Evolutionary conservation across 1,140 invertebrate genomes (phyloP), one percentile per base, ranked within the genome.

Genomic region (Physella acuta): DNA sequence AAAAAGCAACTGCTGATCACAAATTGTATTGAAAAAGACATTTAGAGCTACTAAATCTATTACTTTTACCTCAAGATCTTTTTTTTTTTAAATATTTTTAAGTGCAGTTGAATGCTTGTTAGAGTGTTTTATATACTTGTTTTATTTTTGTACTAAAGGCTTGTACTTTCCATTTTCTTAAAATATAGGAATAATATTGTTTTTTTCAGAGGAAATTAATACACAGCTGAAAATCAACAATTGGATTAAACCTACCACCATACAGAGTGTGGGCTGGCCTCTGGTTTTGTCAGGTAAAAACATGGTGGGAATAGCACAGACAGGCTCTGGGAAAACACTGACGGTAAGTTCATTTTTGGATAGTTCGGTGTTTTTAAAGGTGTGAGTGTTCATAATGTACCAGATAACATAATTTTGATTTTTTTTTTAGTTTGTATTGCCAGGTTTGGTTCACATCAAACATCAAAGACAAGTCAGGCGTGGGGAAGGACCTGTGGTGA

Each of bases 281-380:
- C 93, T 95, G 79, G 94, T 94, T 66, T 89, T 97, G 86, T 92
- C 90, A 82, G 95, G 95, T n/a, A 87, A 90, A 65, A 94, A 98
- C 82, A 88, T 96, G 81, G 86, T 88, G 44, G 88, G 86, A 33
- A 88, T 88, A 69, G 87, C 87, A 26, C 85, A 86, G 73, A 88
- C 87, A 30, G 87, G 87, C 16, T 84, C 77, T 56, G 87, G 87
- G 55, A 88, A 88, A 75, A 88, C 87, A n/a, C 74, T 81, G 31
- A 79, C 77, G 34, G 82, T 84, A 75, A 77, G 79, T 76, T 33
- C 52, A 20, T 28, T 31, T 31, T 49, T 24, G n/a, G n/a, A n/a
- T n/a, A 14, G 44, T 49, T n/a, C 11, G 11, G n/a, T n/a, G n/a
- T n/a, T n/a, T n/a, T n/a, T n/a, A n/a, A n/a, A n/a, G n/a, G n/a